Percentiles rank a stretch among this genome's conserved stretches.
Conservation (phyloP, 2,888 invertebrate species). For the Yponomeuta plumbellus region DNA sequence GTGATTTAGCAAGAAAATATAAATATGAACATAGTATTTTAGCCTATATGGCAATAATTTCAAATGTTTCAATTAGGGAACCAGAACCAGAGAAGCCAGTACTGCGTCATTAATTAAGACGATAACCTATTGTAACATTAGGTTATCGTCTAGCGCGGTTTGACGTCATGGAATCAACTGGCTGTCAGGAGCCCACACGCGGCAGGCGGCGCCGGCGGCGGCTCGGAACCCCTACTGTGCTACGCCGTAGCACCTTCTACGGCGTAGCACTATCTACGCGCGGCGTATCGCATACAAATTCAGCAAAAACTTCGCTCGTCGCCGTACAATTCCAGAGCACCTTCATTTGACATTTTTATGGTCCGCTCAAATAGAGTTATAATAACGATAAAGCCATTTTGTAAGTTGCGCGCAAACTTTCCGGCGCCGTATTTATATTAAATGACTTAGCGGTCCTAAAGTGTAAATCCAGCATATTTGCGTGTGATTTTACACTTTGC, state of each 20-base stretch:
- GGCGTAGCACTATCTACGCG: slow-evolving; percentile 18
- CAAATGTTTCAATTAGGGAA: too few relatives aligned
- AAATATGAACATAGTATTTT: too few relatives aligned
- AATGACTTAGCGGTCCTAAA: background rate
- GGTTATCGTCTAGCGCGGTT: background rate
- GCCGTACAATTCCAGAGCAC: background rate
- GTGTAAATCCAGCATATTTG: slow-evolving; percentile 33
- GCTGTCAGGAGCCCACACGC: background rate
- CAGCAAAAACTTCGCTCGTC: slow-evolving; percentile 11
- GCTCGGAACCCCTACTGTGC: background rate
- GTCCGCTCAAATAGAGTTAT: background rate
- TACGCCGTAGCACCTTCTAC: background rate
- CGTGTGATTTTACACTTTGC: slow-evolving; percentile 61
- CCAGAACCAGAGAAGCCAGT: too few relatives aligned
- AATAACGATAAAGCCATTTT: background rate
- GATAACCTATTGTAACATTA: too few relatives aligned
- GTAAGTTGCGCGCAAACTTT: background rate
- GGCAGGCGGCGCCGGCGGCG: background rate
- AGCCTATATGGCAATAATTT: too few relatives aligned
- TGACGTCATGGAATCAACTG: slow-evolving; percentile 10
- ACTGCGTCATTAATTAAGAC: too few relatives aligned
- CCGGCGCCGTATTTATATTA: background rate
- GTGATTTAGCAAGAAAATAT: too few relatives aligned
- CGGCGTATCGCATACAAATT: slow-evolving; percentile 28
- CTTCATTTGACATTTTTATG: slow-evolving; percentile 11